Base-by-base conservation (phyloP, 2,113 vertebrate genomes). In the Micromys minutus region DNA sequence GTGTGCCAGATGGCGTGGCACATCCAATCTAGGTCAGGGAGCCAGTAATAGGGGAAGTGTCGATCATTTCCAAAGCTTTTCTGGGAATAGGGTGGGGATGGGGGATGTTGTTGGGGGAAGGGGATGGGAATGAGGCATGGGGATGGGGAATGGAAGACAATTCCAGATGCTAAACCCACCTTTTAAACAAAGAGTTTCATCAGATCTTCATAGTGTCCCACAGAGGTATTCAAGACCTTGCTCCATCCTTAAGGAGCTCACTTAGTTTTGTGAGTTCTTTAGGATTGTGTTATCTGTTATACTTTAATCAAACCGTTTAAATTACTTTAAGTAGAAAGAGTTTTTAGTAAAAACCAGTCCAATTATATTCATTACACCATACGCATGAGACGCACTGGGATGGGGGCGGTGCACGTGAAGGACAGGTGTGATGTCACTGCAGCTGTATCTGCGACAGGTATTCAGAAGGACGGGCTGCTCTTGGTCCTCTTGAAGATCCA, bases 131-230 rank as follows among this genome's bases (percentile, higher is more conserved):
- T 24, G 65, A 80, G 24, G 75, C n/a, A n/a, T 76, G 24, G 88
- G 15, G n/a, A 7, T 31, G 88, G 88, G 86, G 91, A 76, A 19
- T 4, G 42, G 34, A 83, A 93, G 31, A 90, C 84, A 69, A 80
- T 81, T 75, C 50, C 36, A 89, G 39, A 76, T 87, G 61, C 45
- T 31, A 81, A 85, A 81, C 16, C 12, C 12, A 39, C 87, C 57
- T 85, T 83, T 90, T 92, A 94, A 89, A 69, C 22, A 95, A 67
- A 69, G 79, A 31, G 36, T 90, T 95, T 83, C 42, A n/a, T 74
- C 55, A 77, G 13, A 72, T 92, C 3, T 91, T 8, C 52, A 85
- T 57, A 76, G 19, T 11, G 47, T 13, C n/a, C 6, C 61, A 50
- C 61, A 71, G 45, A 90, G 65, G 85, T 84, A 69, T 4, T 93